These are phyloP conservation scores for Porites rus DNA, from an alignment of 92 coral and sea anemone genomes.

Conservation along the genomic window DNA sequence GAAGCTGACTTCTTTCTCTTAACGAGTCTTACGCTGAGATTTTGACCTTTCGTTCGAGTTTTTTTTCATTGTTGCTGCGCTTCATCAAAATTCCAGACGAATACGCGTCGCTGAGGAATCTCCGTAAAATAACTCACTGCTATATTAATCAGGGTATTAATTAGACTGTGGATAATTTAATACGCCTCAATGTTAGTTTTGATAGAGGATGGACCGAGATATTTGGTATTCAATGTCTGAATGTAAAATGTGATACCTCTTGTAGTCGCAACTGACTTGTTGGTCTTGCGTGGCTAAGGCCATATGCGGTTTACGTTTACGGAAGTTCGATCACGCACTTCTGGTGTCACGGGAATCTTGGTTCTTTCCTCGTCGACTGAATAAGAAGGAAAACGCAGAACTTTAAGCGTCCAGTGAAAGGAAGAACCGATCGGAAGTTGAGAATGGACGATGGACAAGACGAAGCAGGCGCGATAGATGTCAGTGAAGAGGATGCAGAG, in stretches of 20 bases:
- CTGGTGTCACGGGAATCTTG: background rate
- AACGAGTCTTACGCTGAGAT: too few species aligned
- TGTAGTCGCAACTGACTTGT: background rate
- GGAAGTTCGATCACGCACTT: background rate
- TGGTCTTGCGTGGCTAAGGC: background rate
- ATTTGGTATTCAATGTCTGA: too few species aligned
- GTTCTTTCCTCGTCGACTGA: background rate
- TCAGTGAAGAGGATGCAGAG: background rate
- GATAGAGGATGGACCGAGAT: too few species aligned
- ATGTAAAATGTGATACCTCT: background rate
- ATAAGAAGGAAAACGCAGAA: background rate
- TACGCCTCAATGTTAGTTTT: too few species aligned
- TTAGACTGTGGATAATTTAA: too few species aligned
- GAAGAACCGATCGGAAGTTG: background rate
- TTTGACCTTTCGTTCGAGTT: too few species aligned
- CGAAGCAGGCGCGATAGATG: background rate
- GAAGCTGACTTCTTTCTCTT: too few species aligned
- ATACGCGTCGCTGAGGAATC: too few species aligned
- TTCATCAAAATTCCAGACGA: too few species aligned
- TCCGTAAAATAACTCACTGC: too few species aligned
- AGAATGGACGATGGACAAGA: slow-evolving; percentile 2
- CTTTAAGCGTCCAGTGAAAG: background rate
- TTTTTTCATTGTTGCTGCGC: too few species aligned
- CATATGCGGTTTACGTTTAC: background rate
- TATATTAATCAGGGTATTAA: too few species aligned